Base-by-base conservation (phyloP, 2,113 vertebrate species). In the Elachura formosa region DNA sequence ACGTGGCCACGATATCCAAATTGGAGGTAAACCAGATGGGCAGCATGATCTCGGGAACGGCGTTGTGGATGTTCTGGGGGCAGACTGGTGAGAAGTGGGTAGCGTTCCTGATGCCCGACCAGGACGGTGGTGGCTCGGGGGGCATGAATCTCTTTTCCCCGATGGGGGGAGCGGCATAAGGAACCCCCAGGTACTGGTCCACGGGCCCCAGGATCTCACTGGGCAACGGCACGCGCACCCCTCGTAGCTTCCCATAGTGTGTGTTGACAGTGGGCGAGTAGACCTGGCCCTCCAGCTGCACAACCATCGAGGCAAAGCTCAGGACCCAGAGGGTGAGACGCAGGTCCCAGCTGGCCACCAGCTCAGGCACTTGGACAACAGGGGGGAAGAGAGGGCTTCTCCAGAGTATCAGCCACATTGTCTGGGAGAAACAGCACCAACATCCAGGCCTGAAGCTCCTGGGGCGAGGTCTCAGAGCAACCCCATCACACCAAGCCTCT, bases 11-110 rank as follows among this genome's bases (percentile, higher is more conserved):
- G 69, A 99, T 99, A 98, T 99, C 99, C 98, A 99, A 97, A 98
- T 99, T 99, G 97, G 99, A 99, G 95, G 99, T 99, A 98, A 99
- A 99, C 99, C 99, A 99, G 96, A 99, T 98, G 52, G 99, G 99
- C 98, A 99, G 98, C 99, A 99, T 99, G 96, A 99, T 99, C 97
- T 99, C 99, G 15, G 99, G 99, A 95, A 99, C 99, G 1, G 99
- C 99, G 22, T 99, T 99, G 97, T 99, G 99, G 96, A 99, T 99
- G 97, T 99, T 99, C 97, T 99, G 99, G 28, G 99, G 99, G 97
- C 99, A 99, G 95, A 99, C 99, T 0, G 99, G 99, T 25, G 99
- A 99, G 95, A 99, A 99, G 97, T 99, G 99, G 52, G 99, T 99
- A 96, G 99, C 99, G 3, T 99, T 99, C 97, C 99, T 99, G 97